Evolutionary conservation across 2,113 vertebrate species (phyloP).

Genomic region (Rhombomys opimus): DNA sequence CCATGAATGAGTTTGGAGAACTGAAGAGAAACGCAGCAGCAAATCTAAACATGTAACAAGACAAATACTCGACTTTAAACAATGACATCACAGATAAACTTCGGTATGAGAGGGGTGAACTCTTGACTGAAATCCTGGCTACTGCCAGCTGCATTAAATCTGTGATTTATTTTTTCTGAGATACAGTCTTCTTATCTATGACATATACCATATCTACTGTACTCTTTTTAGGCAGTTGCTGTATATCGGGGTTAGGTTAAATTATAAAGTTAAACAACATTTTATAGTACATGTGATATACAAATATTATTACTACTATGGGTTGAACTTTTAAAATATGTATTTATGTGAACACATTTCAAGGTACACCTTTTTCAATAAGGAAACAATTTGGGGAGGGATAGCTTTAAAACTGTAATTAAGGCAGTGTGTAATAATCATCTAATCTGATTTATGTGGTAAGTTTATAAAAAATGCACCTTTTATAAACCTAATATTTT

Average conservation of each 20-base stretch:
- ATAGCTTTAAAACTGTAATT: conserved; percentile 57
- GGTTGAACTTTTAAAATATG: conserved; percentile 13
- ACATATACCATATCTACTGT: background rate
- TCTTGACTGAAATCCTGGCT: conserved; percentile 6
- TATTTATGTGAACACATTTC: conserved; percentile 51
- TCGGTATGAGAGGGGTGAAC: background rate
- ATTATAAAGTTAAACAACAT: conserved; percentile 39
- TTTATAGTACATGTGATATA: conserved; percentile 53
- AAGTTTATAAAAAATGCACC: conserved; percentile 37
- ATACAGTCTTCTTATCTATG: conserved; percentile 2
- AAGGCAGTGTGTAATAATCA: conserved; percentile 61
- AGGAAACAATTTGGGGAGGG: conserved; percentile 21
- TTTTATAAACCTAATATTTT: conserved; percentile 51
- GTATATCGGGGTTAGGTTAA: conserved; percentile 2
- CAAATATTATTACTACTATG: background rate
- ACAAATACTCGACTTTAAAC: background rate
- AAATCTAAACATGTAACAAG: background rate
- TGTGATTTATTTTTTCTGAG: background rate
- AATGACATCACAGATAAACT: background rate
- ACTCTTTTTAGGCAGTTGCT: background rate
- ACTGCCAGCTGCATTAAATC: background rate
- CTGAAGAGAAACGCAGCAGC: background rate
- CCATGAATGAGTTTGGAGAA: background rate
- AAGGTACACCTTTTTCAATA: conserved; percentile 49
- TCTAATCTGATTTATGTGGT: conserved; percentile 45